These are phyloP conservation scores for Corbicula japonica DNA, from an alignment of 2,888 invertebrate genomes.

Conservation along the genomic window DNA sequence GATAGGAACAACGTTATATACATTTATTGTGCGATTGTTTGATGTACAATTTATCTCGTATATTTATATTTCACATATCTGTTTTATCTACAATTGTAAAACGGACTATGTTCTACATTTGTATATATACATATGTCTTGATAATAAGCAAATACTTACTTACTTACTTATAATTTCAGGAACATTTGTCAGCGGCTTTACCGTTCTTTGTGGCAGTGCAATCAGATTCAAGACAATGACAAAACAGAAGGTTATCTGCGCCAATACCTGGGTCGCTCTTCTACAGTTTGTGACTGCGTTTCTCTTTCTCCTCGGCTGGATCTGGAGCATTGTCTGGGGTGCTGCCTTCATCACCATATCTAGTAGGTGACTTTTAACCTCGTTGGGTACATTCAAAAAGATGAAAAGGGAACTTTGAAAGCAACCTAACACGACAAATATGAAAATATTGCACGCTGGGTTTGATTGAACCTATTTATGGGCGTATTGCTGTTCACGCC, in stretches of 20 bases:
- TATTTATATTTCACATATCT: not conserved
- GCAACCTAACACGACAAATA: no score
- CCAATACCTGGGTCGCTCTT: conserved; percentile 82
- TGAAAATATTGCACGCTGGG: no score
- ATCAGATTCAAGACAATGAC: conserved; percentile 75
- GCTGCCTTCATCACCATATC: conserved; percentile 82
- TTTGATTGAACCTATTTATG: no score
- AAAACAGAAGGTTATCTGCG: conserved; percentile 77
- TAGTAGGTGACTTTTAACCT: no score
- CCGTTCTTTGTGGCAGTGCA: conserved; percentile 81
- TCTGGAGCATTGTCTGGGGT: conserved; percentile 85
- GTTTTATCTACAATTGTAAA: not conserved
- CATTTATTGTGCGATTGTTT: no score
- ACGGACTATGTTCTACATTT: no score
- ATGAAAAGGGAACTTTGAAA: no score
- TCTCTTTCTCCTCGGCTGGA: conserved; percentile 84
- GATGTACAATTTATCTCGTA: no score
- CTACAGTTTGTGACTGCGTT: conserved; percentile 84
- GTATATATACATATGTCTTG: not conserved
- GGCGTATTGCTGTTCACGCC: no score
- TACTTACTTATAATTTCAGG: conserved; percentile 71
- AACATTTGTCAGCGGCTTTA: conserved; percentile 81
- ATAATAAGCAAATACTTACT: no score
- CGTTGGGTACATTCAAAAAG: no score
- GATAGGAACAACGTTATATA: no score